A percentile compares a stretch with the other conserved stretches of the same genome.
Conservation (phyloP, 2,888 invertebrate genomes). For the Tortricodes alternella region DNA sequence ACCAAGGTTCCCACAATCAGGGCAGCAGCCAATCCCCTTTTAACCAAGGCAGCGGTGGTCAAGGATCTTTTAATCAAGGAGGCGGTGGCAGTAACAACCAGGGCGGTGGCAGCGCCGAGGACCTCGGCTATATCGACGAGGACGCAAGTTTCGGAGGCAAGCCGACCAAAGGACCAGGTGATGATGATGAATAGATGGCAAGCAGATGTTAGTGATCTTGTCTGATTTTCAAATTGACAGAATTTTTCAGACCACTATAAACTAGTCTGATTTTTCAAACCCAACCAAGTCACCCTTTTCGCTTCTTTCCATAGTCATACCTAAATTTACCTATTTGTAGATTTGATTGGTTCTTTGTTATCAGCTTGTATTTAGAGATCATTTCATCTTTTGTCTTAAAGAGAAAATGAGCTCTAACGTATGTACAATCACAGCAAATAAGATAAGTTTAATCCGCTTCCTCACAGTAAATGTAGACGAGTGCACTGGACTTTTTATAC, state of each 20-base stretch:
- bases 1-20: conserved; percentile 24
- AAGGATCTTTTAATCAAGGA: conserved; percentile 12
- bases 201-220: conserved; percentile 72
- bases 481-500: conserved; percentile 59
- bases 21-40: conserved; percentile 3
- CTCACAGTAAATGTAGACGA: conserved; percentile 51
- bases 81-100: conserved; percentile 28
- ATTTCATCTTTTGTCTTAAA: conserved; percentile 33
- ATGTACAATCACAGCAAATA: conserved; percentile 42
- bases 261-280: conserved; percentile 1
- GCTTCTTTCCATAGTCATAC: conserved; percentile 12
- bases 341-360: neutral
- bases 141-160: conserved; percentile 60
- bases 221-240: conserved; percentile 34
- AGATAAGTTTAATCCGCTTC: conserved; percentile 70
- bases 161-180: conserved; percentile 77
- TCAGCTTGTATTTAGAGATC: conserved; percentile 29
- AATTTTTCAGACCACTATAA: conserved; percentile 24
- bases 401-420: conserved; percentile 31
- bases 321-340: neutral
- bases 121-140: conserved; percentile 61
- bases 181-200: conserved; percentile 66
- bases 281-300: conserved; percentile 11
- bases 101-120: conserved; percentile 38
- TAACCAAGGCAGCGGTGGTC: neutral